Base-by-base conservation (phyloP, 2,888 invertebrate genomes). In the Philhelius pedissequus region DNA sequence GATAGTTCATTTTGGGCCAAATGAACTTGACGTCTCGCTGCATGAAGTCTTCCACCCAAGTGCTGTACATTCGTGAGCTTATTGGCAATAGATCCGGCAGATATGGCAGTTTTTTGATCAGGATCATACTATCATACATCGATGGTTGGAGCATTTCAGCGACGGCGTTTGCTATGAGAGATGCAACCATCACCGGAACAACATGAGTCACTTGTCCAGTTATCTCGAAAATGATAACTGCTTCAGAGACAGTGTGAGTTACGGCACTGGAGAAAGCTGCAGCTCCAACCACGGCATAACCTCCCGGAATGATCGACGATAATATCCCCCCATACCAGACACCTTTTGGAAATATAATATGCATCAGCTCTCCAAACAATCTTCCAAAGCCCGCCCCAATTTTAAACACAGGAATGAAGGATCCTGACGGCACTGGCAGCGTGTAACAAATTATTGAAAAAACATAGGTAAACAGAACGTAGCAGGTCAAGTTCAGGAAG, bases 121-220 rank as follows among this genome's bases (percentile, higher is more conserved):
- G 94, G 87, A 99, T 99, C 90, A 99, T 99, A 91, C 98, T 98
- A 93, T 99, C 99, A 92, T 99, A 99, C 90, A 99, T 96, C 45
- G 99, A 99, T 0, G 99, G 99, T 88, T 98, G 98, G 6, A 99
- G 93, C 20, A 97, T 92, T 25, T 98, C 95, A 0, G 98, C 98
- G n/a, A 98, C 95, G 0, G 98, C 99, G 92, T 99, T 99, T 25
- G 99, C 96, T 18, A 99, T 96, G 66, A 99, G 92, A 0, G 99
- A 99, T 0, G 99, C 97, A 87, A 99, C 97, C 96, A 98, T 98
- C 75, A 98, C 97, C 0, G 98, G 99, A 50, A 99, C 95, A 40
- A 99, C 95, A 90, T 99, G 98, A 0, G 98, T 97, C 87, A 99
- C 97, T 93, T 99, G 99, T 30, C 99, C 99, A 0, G 99, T 99